These are phyloP conservation scores for Erynnis tages DNA, from an alignment of 2,888 invertebrate genomes.

Conservation along the genomic window DNA sequence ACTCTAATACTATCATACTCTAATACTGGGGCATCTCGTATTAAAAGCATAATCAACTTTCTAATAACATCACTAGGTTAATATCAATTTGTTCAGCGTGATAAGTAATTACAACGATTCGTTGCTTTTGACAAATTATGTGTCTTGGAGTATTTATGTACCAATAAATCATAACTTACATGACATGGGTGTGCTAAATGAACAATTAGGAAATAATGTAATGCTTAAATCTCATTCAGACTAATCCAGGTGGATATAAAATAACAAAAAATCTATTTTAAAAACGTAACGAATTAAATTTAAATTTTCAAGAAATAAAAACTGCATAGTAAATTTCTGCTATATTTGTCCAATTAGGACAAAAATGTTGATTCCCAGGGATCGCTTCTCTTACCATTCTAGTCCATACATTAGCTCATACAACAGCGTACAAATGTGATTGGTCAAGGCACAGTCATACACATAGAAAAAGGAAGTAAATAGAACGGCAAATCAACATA, in stretches of 20 bases:
- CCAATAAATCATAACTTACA: background rate
- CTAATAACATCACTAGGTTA: slow-evolving; percentile 51
- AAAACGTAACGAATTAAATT: background rate
- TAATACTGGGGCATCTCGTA: slow-evolving; percentile 45
- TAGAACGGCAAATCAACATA: too few species aligned
- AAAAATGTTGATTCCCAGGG: background rate
- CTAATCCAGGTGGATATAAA: too few species aligned
- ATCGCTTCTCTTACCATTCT: background rate
- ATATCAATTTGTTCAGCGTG: slow-evolving; percentile 70
- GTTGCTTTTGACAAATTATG: slow-evolving; percentile 73
- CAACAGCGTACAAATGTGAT: slow-evolving; percentile 68
- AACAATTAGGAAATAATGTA: background rate
- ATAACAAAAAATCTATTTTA: too few species aligned
- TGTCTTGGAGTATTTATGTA: slow-evolving; percentile 53
- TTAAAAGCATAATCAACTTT: slow-evolving; percentile 49
- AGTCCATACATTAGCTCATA: background rate
- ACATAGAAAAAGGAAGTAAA: too few species aligned
- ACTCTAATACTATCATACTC: too few species aligned
- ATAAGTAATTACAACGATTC: slow-evolving; percentile 70
- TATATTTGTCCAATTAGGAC: too few species aligned
- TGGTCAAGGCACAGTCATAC: slow-evolving; percentile 51
- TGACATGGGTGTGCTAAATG: background rate
- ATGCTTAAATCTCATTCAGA: too few species aligned
- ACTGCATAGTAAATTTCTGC: background rate
- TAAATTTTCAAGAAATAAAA: background rate